Base-by-base conservation (phyloP, 2,888 invertebrate species). In the Ethmia dodecea region DNA sequence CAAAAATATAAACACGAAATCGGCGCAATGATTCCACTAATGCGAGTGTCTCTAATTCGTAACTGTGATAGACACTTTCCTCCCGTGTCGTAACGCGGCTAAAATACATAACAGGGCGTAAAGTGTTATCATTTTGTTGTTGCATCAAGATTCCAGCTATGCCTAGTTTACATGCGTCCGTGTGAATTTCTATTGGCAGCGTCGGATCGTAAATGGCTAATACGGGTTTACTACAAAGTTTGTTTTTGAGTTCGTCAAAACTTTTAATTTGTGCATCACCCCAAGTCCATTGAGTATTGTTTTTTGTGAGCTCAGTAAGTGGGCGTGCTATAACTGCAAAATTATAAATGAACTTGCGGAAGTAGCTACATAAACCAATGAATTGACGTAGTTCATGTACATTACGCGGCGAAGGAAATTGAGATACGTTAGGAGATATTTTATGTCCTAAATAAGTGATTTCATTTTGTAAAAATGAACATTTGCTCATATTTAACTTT, bases 41-140 rank as follows among this genome's bases (percentile, higher is more conserved):
- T 0, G 60, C 60, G 4, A 64, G 34, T 0, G 61, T 60, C 33
- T 67, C 39, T 1, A 67, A 40, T 26, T 50, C 52, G 13, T 49
- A 52, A 1, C 40, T 45, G 26, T 54, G 51, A 13, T 51, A 51
- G 3, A 28, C 8, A 0, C 33, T 25, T 18, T 51, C 51, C 1
- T 45, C 43, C 0, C 3, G 3, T 0, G 43, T 27, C 1, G 51
- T 55, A 8, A 46, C 31, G 6, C 28, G 28, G 15, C 49, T 55
- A n/a, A 25, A 51, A 13, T 49, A 49, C 0, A 35, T 60, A 51
- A 20, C 20, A 1, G 20, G 20, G 1, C 20, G 20, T 18, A 18
- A 20, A 20, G 20, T 20, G 20, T 20, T 20, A n/a, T 20, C 20
- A 2, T 6, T 3, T 20, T 20, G 18, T 5, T 6, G 18, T 20